Percentiles rank a stretch among this genome's conserved stretches.
These are phyloP conservation scores for Pharmacophagus antenor DNA, from an alignment of 2,888 invertebrate genomes.

Conservation along the genomic window DNA sequence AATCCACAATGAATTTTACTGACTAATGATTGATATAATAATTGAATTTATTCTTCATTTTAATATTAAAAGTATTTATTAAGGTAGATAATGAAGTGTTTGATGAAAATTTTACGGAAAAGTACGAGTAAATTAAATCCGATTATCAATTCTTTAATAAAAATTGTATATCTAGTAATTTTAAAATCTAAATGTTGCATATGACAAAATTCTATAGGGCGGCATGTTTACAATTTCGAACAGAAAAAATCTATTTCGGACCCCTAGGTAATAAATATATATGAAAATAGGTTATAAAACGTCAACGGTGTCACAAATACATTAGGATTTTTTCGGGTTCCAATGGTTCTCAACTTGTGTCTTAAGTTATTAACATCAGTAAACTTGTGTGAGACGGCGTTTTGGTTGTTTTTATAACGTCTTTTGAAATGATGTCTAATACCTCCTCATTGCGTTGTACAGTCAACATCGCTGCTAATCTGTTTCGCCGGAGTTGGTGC, in stretches of 20 bases:
- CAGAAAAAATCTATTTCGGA: no score
- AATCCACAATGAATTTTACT: background rate
- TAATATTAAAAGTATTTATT: no score
- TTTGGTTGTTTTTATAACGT: constrained; percentile 6
- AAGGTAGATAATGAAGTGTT: no score
- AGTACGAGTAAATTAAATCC: no score
- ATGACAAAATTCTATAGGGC: background rate
- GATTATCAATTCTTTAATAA: no score
- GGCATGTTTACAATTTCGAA: background rate
- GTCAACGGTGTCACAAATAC: constrained; percentile 20
- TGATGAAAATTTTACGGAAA: no score
- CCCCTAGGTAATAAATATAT: no score
- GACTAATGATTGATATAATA: background rate
- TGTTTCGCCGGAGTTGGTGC: constrained; percentile 2
- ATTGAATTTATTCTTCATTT: no score
- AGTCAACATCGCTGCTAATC: constrained; percentile 10
- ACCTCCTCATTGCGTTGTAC: background rate
- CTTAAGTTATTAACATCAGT: constrained; percentile 15
- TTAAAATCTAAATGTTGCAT: background rate
- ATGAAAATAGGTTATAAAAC: no score
- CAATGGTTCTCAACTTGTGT: constrained; percentile 6
- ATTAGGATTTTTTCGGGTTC: background rate
- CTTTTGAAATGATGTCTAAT: background rate
- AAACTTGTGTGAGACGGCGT: constrained; percentile 4
- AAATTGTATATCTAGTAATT: background rate